A percentile compares a stretch with the other conserved stretches of the same genome.
Evolutionary conservation across 2,888 invertebrate genomes (phyloP).

Genomic region (Brenthis ino): DNA sequence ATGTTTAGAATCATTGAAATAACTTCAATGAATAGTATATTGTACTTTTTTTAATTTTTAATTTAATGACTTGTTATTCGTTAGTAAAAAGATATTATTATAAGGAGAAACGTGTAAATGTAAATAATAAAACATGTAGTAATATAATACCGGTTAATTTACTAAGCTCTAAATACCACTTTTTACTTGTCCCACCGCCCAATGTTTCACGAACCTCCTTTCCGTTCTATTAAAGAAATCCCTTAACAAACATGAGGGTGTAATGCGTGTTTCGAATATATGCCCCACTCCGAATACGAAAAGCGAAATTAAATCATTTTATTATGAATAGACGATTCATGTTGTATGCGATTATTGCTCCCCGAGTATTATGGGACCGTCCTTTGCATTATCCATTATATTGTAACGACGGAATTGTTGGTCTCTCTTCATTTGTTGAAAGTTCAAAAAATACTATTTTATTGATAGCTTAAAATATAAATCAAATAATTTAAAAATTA

Average conservation of each 20-base stretch:
- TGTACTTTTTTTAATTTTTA: no score
- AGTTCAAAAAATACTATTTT: no score
- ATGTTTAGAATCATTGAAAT: no score
- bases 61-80: no score
- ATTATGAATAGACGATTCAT: conserved; percentile 25
- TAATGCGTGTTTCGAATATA: conserved; percentile 46
- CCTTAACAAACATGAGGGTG: conserved; percentile 71
- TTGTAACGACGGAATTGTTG: not conserved
- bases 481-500: no score
- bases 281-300: conserved; percentile 21
- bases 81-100: no score
- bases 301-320: conserved; percentile 33
- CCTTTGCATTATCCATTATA: conserved; percentile 7
- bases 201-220: conserved; percentile 58
- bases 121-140: no score
- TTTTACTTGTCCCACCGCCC: conserved; percentile 39
- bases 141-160: not conserved
- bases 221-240: conserved; percentile 69
- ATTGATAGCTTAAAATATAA: no score
- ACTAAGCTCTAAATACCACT: not conserved
- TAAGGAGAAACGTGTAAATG: no score
- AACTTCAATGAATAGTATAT: no score
- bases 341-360: conserved; percentile 16
- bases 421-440: not conserved
- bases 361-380: conserved; percentile 8